phyloP scores from a whole-genome alignment of 2,888 invertebrate genomes.

The Ectemnius continuus region DNA sequence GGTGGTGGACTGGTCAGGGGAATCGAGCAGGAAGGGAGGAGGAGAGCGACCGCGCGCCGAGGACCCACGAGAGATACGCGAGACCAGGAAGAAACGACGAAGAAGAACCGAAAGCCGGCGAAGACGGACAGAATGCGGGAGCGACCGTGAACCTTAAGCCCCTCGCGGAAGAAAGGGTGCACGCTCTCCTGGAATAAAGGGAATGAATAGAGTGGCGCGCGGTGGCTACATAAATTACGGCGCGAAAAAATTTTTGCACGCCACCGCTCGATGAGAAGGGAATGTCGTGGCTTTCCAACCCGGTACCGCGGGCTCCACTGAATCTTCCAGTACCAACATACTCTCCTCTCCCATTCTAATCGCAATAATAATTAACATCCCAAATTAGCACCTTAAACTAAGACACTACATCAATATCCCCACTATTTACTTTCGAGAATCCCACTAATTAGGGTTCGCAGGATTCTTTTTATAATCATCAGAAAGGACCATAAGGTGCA shows the following conservation, averaged over 20 bases:
- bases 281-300: background rate
- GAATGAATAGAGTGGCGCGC: slow-evolving; percentile 1
- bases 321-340: too few relatives aligned
- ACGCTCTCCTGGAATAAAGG: slow-evolving; percentile 4
- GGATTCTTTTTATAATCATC: too few relatives aligned
- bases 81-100: slow-evolving; percentile 2
- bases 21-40: background rate
- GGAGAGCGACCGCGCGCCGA: slow-evolving; percentile 7
- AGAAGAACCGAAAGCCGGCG: background rate
- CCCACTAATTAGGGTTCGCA: too few relatives aligned
- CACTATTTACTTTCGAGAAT: too few relatives aligned
- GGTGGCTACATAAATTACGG: slow-evolving; percentile 7
- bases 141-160: background rate
- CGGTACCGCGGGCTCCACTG: too few relatives aligned
- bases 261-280: background rate
- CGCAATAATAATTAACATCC: too few relatives aligned
- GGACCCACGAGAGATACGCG: background rate
- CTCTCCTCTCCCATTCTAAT: too few relatives aligned
- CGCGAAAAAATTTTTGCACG: slow-evolving; percentile 5
- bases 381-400: too few relatives aligned
- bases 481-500: too few relatives aligned
- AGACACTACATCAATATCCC: too few relatives aligned
- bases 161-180: slow-evolving; percentile 13
- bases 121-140: slow-evolving; percentile 1
- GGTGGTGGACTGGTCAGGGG: slow-evolving; percentile 12